Percentiles rank a stretch among this genome's conserved stretches.
Conservation (phyloP, 2,888 invertebrate species). For the Uloborus plumipes region DNA sequence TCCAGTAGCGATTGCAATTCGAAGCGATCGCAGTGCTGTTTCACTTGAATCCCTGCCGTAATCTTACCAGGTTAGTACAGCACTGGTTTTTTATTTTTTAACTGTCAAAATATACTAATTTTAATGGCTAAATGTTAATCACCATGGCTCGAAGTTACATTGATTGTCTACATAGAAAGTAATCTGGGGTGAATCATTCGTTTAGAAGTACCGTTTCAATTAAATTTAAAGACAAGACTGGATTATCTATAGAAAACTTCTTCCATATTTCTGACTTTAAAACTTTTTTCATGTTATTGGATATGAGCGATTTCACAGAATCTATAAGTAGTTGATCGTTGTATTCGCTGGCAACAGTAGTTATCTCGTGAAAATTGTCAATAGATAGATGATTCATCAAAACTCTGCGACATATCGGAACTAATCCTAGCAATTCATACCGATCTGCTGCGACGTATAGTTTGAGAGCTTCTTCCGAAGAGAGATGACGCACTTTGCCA, state of each 20-base stretch:
- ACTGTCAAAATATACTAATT: too few relatives aligned
- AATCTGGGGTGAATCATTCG: too few relatives aligned
- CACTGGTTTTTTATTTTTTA: too few relatives aligned
- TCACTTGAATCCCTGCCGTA: too few relatives aligned
- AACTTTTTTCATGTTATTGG: neutral
- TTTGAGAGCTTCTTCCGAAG: neutral
- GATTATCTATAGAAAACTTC: neutral
- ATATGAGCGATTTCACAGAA: neutral
- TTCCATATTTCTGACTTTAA: constrained; percentile 1
- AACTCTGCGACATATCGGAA: neutral
- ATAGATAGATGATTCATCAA: neutral
- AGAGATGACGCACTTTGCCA: neutral
- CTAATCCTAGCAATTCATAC: neutral
- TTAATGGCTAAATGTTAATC: too few relatives aligned
- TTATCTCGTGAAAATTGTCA: neutral
- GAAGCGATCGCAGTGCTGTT: too few relatives aligned
- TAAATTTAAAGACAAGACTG: too few relatives aligned
- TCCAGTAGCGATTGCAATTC: too few relatives aligned
- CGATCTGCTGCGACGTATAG: constrained; percentile 2
- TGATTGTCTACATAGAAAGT: too few relatives aligned
- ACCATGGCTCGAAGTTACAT: too few relatives aligned
- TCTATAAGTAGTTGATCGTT: neutral
- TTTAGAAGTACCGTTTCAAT: too few relatives aligned
- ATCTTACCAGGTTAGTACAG: too few relatives aligned
- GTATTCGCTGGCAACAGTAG: neutral